Conservation (phyloP, 2,797 vertebrate genomes). For the Bufotes viridis region DNA sequence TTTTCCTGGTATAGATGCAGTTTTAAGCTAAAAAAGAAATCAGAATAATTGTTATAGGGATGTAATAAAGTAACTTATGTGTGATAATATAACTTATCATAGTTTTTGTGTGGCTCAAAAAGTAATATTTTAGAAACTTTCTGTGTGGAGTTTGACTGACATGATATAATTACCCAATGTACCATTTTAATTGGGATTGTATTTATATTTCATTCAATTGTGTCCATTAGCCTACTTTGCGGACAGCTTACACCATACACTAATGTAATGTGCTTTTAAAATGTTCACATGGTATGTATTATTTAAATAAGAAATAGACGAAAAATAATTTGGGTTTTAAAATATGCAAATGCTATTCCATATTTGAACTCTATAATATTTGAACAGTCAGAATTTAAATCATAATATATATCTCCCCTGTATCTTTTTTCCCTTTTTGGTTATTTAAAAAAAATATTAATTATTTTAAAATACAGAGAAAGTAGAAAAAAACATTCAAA, state of each 20-base stretch:
- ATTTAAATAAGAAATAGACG: background rate
- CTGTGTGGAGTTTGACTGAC: no score
- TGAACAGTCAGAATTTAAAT: conserved; percentile 12
- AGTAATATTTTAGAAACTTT: background rate
- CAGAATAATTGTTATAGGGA: background rate
- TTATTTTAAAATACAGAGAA: no score
- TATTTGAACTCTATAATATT: background rate
- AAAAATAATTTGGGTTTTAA: conserved; percentile 11
- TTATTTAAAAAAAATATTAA: no score
- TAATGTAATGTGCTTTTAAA: conserved; percentile 8
- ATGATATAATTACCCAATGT: conserved; percentile 8
- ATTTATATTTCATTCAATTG: conserved; percentile 34
- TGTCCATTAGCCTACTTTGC: conserved; percentile 24
- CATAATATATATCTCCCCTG: background rate
- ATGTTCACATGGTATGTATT: background rate
- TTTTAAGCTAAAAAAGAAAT: background rate
- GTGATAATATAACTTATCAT: background rate
- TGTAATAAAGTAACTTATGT: background rate
- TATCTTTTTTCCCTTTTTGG: no score
- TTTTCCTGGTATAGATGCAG: background rate
- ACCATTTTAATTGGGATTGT: background rate
- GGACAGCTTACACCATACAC: background rate
- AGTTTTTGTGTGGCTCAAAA: background rate
- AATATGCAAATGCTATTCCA: background rate
- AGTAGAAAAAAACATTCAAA: no score